phyloP scores from a whole-genome alignment of 2,888 invertebrate species.

The Uropetala carovei region DNA sequence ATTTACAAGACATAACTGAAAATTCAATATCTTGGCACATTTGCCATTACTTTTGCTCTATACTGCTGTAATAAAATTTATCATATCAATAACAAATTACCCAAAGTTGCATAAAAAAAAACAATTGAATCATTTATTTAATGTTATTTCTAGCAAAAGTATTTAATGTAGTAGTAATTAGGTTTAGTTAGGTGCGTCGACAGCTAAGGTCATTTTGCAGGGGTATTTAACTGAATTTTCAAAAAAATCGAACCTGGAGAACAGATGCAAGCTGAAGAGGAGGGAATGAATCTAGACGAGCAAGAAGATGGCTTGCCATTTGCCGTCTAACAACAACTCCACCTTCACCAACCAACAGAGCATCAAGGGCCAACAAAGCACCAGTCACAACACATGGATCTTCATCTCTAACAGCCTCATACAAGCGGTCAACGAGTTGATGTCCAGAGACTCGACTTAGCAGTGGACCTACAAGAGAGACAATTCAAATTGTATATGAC shows the following conservation, averaged over 20 bases:
- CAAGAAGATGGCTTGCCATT: slow-evolving; percentile 67
- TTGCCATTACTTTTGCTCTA: no score
- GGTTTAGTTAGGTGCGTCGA: no score
- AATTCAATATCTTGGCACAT: no score
- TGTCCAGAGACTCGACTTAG: slow-evolving; percentile 37
- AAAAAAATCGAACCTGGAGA: slow-evolving; percentile 65
- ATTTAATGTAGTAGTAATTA: no score
- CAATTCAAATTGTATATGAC: background rate
- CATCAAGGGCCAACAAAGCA: slow-evolving; percentile 67
- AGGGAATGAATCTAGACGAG: slow-evolving; percentile 67
- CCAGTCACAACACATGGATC: slow-evolving; percentile 67
- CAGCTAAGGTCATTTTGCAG: no score
- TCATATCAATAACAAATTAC: background rate
- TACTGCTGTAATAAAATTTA: background rate
- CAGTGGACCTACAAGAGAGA: slow-evolving; percentile 10
- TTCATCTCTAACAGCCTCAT: slow-evolving; percentile 67
- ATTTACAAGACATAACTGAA: no score
- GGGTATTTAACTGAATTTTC: background rate
- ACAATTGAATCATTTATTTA: background rate
- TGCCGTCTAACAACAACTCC: slow-evolving; percentile 68
- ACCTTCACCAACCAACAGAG: slow-evolving; percentile 67
- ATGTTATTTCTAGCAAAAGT: no score
- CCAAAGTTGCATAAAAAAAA: background rate
- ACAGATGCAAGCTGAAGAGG: slow-evolving; percentile 68
- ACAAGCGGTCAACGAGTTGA: slow-evolving; percentile 66